Conservation (phyloP, 1,140 invertebrate genomes). For the Manduca sexta region DNA sequence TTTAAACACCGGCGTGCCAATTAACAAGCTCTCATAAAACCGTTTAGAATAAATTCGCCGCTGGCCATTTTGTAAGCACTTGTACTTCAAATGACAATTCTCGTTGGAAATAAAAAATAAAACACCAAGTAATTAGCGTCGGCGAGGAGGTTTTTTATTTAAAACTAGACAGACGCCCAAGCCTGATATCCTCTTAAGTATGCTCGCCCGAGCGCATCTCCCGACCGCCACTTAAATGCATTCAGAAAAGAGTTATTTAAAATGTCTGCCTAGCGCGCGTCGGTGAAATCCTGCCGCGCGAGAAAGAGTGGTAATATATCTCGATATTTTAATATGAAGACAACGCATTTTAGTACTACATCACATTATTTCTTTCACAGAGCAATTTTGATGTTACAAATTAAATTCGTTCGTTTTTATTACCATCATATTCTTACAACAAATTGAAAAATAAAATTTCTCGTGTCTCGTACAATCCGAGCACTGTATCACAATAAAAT, state of each 20-base stretch:
- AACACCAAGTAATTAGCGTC: conserved; percentile 12
- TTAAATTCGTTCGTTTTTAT: too few species aligned
- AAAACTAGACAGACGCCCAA: conserved; percentile 1
- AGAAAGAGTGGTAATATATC: neutral
- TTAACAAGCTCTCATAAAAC: too few species aligned
- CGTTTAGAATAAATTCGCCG: too few species aligned
- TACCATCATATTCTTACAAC: too few species aligned
- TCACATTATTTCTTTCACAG: too few species aligned
- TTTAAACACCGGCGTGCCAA: too few species aligned
- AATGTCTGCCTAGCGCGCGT: conserved; percentile 12
- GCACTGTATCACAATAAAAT: too few species aligned
- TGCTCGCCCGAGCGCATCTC: conserved; percentile 14
- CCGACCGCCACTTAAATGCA: conserved; percentile 19
- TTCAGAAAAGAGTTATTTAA: conserved; percentile 27
- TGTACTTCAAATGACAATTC: neutral
- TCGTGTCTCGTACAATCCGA: too few species aligned
- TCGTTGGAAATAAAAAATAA: neutral
- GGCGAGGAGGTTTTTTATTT: conserved; percentile 8
- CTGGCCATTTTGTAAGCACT: too few species aligned
- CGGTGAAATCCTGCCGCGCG: neutral
- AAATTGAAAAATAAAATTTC: too few species aligned
- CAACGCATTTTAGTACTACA: too few species aligned
- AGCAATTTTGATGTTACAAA: too few species aligned
- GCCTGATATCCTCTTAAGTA: conserved; percentile 20
- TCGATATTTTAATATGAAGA: neutral